Conservation (phyloP, 2,888 invertebrate species). For the Barypeithes pellucidus region DNA sequence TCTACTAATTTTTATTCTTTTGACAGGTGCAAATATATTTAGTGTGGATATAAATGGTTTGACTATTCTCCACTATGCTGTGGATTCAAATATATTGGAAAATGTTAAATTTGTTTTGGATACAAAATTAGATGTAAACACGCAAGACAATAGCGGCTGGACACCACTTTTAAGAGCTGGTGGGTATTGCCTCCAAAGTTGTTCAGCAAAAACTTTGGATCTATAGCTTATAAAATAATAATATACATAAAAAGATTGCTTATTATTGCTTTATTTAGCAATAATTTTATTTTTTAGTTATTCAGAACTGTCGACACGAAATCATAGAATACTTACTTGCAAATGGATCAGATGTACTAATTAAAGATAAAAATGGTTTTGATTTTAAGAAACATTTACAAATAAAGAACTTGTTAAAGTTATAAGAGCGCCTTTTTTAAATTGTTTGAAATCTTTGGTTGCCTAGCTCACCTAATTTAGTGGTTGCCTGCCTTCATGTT, state of each 20-base stretch:
- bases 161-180: constrained; percentile 74
- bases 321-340: constrained; percentile 70
- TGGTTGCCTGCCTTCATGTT: neutral
- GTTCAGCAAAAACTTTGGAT: neutral
- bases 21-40: constrained; percentile 67
- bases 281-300: constrained; percentile 66
- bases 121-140: constrained; percentile 68
- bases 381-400: constrained; percentile 61
- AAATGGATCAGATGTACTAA: constrained; percentile 69
- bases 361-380: constrained; percentile 62
- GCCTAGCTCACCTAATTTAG: neutral
- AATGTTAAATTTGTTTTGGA: constrained; percentile 67
- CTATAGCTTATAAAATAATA: neutral
- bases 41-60: constrained; percentile 71
- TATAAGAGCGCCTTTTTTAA: neutral
- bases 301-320: constrained; percentile 69
- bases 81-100: constrained; percentile 70
- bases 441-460: neutral
- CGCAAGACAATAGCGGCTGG: constrained; percentile 72
- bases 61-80: constrained; percentile 73
- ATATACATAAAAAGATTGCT: neutral
- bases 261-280: neutral
- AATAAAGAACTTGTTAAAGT: neutral
- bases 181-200: constrained; percentile 54
- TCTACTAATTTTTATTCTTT: neutral